Base-by-base conservation (phyloP, 2,888 invertebrate genomes). In the Erpobdella octoculata region DNA sequence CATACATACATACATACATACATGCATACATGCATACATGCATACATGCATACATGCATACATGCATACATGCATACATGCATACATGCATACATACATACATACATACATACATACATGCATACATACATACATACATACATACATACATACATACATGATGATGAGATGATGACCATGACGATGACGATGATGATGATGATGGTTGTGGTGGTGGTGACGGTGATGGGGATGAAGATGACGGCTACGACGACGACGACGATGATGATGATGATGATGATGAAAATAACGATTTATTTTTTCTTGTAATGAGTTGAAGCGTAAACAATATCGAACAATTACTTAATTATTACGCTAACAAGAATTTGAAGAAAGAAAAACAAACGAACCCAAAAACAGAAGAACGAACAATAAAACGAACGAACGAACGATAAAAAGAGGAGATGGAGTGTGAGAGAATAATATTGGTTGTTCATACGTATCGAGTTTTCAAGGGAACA, bases 401-500 rank as follows among this genome's bases (percentile, higher is more conserved):
- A 25, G 53, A 53, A 53, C 5, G 53, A 53, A 53, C 53, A 15
- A 53, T 25, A 25, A 28, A 53, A 53, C 21, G 21, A 53, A 53
- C 4, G 53, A n/a, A 53, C n/a, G 53, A 53, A 53, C 28, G 53
- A 53, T 25, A 18, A n/a, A 12, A 28, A 53, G 53, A 53, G 21
- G 53, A 6, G 53, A 53, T 53, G 53, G 18, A 53, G n/a, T 53
- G 28, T 53, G 53, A 53, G 53, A 53, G 53, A 28, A n/a, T 53
- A n/a, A 28, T 53, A 28, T 21, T 25, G 53, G 53, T 53, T 28
- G 28, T 28, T 53, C 53, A 28, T 21, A 25, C 21, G 28, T 53
- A 53, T 53, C 53, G 53, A 53, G 53, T 53, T 53, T 53, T 53
- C 53, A n/a, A 53, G 53, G 53, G 53, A 53, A 53, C 53, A 53